Evolutionary conservation across 2,113 vertebrate species (phyloP), one percentile per base, ranked within the genome.

Genomic region (Oxyruncus cristatus): DNA sequence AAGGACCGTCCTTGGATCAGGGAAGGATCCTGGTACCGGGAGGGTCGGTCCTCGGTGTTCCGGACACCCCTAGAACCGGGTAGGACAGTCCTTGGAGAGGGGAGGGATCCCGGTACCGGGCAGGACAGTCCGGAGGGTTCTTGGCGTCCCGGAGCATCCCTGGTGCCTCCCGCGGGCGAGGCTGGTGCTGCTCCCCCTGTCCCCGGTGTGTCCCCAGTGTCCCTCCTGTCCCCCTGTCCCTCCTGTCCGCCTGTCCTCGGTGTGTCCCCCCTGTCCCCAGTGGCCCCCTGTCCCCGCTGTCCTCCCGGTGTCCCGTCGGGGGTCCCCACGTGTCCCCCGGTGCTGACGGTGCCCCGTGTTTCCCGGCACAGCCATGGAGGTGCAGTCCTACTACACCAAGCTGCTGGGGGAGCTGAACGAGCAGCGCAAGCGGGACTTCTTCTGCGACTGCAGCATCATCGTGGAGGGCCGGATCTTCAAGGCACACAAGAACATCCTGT

Each of bases 381-480:
- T 99, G 89, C 98, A 99, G 24, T 99, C 99, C 20, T 99, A 99
- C 93, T 97, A 98, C 74, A 67, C 98, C 41, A 99, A 99, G 66
- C 99, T 99, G 56, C 78, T 99, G 88, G 98, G 98, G 7, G 99
- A 99, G 97, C 96, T 99, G 66, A 99, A 99, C 37, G 99, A 99
- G 92, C 99, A 99, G 96, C 98, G 99, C 11, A 99, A 99, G 95
- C 96, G 99, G 89, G 99, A 99, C 93, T 99, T 99, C 94, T 99
- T 99, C 98, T 99, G 99, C 85, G 99, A 99, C 98, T 99, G 99
- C 97, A 99, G 99, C 97, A 98, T 99, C 94, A 99, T 99, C 2
- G 99, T 99, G 22, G 99, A 99, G 93, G 99, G 99, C 15, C 97
- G 99, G 18, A 99, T 99, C 92, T 99, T 99, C 97, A 99, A 99